Evolutionary conservation across 2,797 vertebrate genomes (phyloP), one percentile per base, ranked within the genome.

Genomic region (Premnoplex brunnescens): DNA sequence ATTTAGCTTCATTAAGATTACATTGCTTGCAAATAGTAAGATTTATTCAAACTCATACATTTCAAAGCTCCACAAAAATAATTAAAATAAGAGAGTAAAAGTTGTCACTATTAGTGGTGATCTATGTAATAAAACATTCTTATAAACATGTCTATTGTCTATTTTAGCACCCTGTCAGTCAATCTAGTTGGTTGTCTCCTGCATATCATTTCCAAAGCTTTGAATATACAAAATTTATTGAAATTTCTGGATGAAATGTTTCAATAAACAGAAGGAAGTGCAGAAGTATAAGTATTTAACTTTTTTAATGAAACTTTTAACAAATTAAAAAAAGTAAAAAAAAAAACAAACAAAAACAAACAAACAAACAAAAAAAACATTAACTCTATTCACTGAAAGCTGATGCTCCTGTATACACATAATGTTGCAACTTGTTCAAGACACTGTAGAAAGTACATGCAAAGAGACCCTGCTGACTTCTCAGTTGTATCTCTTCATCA

Each of bases 1-100:
- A 78, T 58, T 92, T 83, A 72, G 11, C 46, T 83, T 89, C 32
- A 44, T 81, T 85, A 81, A 85, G 85, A 86, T 76, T 75, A 44
- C 26, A 34, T 64, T 55, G 74, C 10, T 87, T 85, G 18, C 16
- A 77, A 69, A 58, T 43, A 83, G 15, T 58, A 77, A 81, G 51
- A 83, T 88, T 74, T 68, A 72, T 91, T 84, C 90, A 78, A 96
- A 96, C 17, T 69, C 41, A 54, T 88, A 44, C 7, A 78, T 89
- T 91, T 89, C 64, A 95, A 94, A 93, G 26, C 28, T 72, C 92
- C 36, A 92, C 14, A 74, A 46, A 39, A 74, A 16, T 10, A 66
- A 66, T 73, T 77, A 52, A 66, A 66, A 69, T 77, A 52, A 67
- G 5, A 37, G 22, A 67, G 9, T 20, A 91, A 89, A 64, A 74